Evolutionary conservation across 2,888 invertebrate genomes (phyloP).

Genomic region (Thalpophila matura): DNA sequence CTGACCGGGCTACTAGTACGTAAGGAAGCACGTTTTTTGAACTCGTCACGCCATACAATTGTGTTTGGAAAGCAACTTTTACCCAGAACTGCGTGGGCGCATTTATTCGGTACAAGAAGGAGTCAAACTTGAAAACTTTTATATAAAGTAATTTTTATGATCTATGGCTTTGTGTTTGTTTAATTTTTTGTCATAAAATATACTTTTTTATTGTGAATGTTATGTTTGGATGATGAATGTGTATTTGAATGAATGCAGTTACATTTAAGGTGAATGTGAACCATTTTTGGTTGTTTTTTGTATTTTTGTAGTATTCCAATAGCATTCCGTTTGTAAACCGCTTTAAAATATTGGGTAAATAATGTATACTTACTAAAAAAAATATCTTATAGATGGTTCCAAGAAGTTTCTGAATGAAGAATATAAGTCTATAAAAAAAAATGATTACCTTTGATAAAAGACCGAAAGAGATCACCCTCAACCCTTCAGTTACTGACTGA

Average conservation of each 20-base stretch:
- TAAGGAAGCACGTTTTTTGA: conserved; percentile 70
- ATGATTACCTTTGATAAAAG: too few species aligned
- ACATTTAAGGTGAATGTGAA: conserved; percentile 15
- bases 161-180: conserved; percentile 73
- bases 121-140: conserved; percentile 72
- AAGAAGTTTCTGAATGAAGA: too few species aligned
- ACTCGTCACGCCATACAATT: conserved; percentile 78
- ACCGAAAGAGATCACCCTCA: too few species aligned
- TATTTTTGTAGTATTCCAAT: not conserved
- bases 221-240: conserved; percentile 58
- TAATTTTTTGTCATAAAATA: conserved; percentile 67
- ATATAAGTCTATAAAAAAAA: too few species aligned
- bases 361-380: too few species aligned
- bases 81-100: conserved; percentile 82
- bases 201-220: conserved; percentile 39
- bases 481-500: too few species aligned
- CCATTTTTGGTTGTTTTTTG: conserved; percentile 32
- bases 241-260: conserved; percentile 34
- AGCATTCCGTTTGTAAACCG: not conserved
- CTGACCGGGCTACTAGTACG: conserved; percentile 25
- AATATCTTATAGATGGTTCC: too few species aligned
- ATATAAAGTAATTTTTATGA: conserved; percentile 77
- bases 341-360: too few species aligned
- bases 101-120: conserved; percentile 78
- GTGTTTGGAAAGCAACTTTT: conserved; percentile 86